Evolutionary conservation across 2,888 invertebrate genomes (phyloP).

Genomic region (Cantharis rustica): DNA sequence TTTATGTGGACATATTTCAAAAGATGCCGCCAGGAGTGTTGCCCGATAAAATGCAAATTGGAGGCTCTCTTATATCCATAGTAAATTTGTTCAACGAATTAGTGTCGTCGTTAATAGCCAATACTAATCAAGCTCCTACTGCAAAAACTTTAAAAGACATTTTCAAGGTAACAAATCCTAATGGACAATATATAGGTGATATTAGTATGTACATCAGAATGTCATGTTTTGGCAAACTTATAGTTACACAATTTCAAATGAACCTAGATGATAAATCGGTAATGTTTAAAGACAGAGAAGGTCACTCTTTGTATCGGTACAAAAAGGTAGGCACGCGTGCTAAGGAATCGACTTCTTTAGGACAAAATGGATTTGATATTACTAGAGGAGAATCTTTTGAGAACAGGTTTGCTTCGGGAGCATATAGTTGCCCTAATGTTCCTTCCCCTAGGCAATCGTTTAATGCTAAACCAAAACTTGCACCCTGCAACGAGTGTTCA

Average conservation of each 20-base stretch:
- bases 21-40: constrained; percentile 65
- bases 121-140: constrained; percentile 56
- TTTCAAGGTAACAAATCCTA: constrained; percentile 61
- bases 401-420: background rate
- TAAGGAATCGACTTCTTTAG: background rate
- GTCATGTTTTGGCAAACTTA: constrained; percentile 69
- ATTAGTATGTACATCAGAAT: constrained; percentile 66
- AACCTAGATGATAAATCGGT: constrained; percentile 55
- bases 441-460: constrained; percentile 56
- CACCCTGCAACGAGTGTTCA: constrained; percentile 56
- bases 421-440: constrained; percentile 19
- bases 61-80: constrained; percentile 63
- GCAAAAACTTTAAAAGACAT: constrained; percentile 66
- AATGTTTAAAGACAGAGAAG: constrained; percentile 56
- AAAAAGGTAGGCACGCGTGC: constrained; percentile 42
- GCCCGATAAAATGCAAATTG: constrained; percentile 67
- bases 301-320: constrained; percentile 53
- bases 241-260: constrained; percentile 69
- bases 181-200: constrained; percentile 61
- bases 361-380: background rate
- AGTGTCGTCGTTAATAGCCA: constrained; percentile 54
- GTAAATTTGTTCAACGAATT: constrained; percentile 65
- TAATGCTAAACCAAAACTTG: background rate
- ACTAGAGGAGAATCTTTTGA: background rate
- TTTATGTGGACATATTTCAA: constrained; percentile 63